Base-by-base conservation (phyloP, 2,113 vertebrate genomes). In the Cyanocitta stelleri region DNA sequence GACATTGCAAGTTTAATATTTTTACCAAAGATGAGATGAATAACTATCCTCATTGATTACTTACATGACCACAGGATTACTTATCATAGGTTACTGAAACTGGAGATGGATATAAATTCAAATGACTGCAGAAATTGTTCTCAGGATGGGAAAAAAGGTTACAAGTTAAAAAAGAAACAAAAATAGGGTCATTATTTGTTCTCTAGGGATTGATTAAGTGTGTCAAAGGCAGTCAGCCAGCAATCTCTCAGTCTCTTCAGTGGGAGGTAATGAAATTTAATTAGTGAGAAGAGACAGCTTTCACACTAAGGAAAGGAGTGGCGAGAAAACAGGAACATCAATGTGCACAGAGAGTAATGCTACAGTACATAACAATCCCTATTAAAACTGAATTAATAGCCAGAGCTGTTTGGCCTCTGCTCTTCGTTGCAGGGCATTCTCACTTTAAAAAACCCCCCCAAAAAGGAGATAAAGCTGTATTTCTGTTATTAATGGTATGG, bases 261-360 rank as follows among this genome's bases (percentile, higher is more conserved):
- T 87, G 90, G 87, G 79, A 97, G 73, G 94, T 93, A 98, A 97
- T 98, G 96, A 94, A 97, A 98, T 97, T 98, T 97, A 98, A 98
- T 98, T 98, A 98, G 97, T 35, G 87, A 93, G 87, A 96, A 93
- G 87, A 97, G 88, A 97, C 93, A 97, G 95, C 91, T 97, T 98
- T 97, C 83, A 91, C 95, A 94, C 86, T 91, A 95, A 94, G 82
- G 75, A 94, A 54, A 93, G 48, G 51, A 94, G 62, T 64, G 43
- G 55, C 91, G 67, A 93, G 80, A 88, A 97, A 97, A 89, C 46
- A 95, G 83, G 81, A 90, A 78, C 52, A 92, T 96, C 33, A 39
- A 13, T 85, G 82, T 71, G 61, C 41, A 30, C 48, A 59, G 78
- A 95, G 66, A 93, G 94, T 89, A 90, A 93, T 94, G 77, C 83